phyloP scores from a whole-genome alignment of 2,888 invertebrate genomes.

The Apamea monoglypha region DNA sequence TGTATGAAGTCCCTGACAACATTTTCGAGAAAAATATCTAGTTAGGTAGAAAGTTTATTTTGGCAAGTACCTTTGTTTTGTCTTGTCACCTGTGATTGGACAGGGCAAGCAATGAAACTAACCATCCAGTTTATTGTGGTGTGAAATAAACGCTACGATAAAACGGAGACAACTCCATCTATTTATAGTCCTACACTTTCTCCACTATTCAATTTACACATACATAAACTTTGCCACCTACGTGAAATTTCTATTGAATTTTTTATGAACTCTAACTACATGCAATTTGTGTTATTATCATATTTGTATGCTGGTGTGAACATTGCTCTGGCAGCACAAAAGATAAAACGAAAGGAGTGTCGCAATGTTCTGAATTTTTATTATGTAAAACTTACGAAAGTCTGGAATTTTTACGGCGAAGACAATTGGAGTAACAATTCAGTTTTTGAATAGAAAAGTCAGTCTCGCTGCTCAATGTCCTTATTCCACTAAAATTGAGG shows the following conservation, averaged over 20 bases:
- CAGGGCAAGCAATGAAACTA: background rate
- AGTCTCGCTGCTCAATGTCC: background rate
- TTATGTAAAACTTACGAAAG: slow-evolving; percentile 14
- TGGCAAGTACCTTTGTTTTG: background rate
- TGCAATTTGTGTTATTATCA: slow-evolving; percentile 49
- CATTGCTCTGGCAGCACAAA: slow-evolving; percentile 8
- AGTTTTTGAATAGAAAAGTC: background rate
- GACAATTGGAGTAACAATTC: background rate
- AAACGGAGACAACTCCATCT: background rate
- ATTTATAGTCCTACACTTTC: background rate
- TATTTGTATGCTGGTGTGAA: slow-evolving; percentile 33
- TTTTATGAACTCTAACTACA: slow-evolving; percentile 40
- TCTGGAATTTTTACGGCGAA: slow-evolving; percentile 6
- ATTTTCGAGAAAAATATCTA: background rate
- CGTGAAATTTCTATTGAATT: slow-evolving; percentile 34
- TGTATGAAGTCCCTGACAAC: background rate
- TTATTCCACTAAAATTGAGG: background rate
- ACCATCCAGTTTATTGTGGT: background rate
- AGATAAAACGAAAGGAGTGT: slow-evolving; percentile 35
- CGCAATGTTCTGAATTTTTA: slow-evolving; percentile 25
- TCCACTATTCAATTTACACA: background rate
- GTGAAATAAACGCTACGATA: background rate
- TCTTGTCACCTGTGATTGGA: background rate
- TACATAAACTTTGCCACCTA: slow-evolving; percentile 14
- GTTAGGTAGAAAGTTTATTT: background rate